A percentile compares a stretch with the other conserved stretches of the same genome.
phyloP scores from a whole-genome alignment of 2,797 vertebrate species.

The Mus spretus region DNA sequence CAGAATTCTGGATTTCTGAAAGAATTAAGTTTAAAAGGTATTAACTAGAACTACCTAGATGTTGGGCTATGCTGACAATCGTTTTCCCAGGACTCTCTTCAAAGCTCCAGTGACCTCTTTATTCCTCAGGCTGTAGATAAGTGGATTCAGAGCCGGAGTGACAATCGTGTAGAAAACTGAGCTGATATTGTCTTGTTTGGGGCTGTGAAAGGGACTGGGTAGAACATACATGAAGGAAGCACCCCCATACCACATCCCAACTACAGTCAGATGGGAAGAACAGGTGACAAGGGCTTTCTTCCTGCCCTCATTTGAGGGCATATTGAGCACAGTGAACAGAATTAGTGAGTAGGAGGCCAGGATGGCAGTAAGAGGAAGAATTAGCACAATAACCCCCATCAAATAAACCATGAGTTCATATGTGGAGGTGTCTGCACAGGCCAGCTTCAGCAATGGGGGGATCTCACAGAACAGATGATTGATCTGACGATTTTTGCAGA shows the following conservation, averaged over 20 bases:
- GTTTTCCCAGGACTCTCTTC: constrained; percentile 62
- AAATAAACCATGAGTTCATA: constrained; percentile 75
- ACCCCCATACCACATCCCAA: constrained; percentile 72
- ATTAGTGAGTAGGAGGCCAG: constrained; percentile 70
- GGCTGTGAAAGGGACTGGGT: constrained; percentile 63
- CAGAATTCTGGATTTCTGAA: not conserved
- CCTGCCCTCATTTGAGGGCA: constrained; percentile 70
- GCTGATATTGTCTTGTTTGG: constrained; percentile 72
- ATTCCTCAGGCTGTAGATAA: constrained; percentile 79
- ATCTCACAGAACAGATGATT: constrained; percentile 79
- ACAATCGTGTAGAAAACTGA: constrained; percentile 74
- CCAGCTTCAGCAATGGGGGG: constrained; percentile 72
- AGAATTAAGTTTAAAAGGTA: not conserved
- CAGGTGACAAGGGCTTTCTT: constrained; percentile 70
- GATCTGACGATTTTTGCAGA: constrained; percentile 62
- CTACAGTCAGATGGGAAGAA: constrained; percentile 71
- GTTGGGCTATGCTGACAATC: not conserved
- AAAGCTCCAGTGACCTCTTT: constrained; percentile 73
- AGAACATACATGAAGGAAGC: constrained; percentile 75
- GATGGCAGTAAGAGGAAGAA: constrained; percentile 66
- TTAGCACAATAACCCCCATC: constrained; percentile 54
- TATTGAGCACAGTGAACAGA: constrained; percentile 20
- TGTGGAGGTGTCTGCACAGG: constrained; percentile 70
- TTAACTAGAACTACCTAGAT: not conserved
- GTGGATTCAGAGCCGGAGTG: constrained; percentile 74